These are phyloP conservation scores for Apeltes quadracus DNA, from an alignment of 2,113 vertebrate species.

Conservation along the genomic window DNA sequence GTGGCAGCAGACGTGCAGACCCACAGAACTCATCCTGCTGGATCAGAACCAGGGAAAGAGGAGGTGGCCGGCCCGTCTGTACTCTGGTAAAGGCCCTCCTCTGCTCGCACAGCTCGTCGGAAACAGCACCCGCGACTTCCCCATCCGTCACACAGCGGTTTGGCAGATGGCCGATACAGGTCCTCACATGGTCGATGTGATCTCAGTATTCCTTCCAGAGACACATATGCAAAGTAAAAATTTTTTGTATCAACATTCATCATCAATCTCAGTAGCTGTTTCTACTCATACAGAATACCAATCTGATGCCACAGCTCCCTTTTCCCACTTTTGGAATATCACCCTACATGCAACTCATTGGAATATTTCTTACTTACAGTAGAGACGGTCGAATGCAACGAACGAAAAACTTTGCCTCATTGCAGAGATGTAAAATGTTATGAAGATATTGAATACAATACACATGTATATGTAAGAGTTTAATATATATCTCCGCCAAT, in stretches of 20 bases:
- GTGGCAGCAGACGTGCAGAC: slow-evolving; percentile 66
- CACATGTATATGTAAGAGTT: too few relatives aligned
- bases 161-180: slow-evolving; percentile 72
- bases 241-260: slow-evolving; percentile 6
- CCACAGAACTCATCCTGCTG: slow-evolving; percentile 59
- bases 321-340: neutral
- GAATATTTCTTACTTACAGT: neutral
- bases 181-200: slow-evolving; percentile 50
- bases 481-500: accelerated
- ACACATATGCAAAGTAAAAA: slow-evolving; percentile 1
- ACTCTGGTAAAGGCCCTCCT: slow-evolving; percentile 68
- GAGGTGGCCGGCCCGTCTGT: slow-evolving; percentile 64
- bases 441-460: too few relatives aligned
- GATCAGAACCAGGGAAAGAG: slow-evolving; percentile 43
- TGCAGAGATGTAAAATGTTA: neutral
- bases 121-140: slow-evolving; percentile 69
- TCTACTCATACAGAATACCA: neutral
- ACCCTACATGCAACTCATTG: neutral
- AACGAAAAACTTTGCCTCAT: neutral
- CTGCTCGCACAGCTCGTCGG: slow-evolving; percentile 74
- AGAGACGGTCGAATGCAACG: neutral
- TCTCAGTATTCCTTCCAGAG: slow-evolving; percentile 23
- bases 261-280: neutral
- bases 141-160: slow-evolving; percentile 72
- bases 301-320: neutral